Base-by-base conservation (phyloP, 1,140 invertebrate genomes). In the Contarinia nasturtii region DNA sequence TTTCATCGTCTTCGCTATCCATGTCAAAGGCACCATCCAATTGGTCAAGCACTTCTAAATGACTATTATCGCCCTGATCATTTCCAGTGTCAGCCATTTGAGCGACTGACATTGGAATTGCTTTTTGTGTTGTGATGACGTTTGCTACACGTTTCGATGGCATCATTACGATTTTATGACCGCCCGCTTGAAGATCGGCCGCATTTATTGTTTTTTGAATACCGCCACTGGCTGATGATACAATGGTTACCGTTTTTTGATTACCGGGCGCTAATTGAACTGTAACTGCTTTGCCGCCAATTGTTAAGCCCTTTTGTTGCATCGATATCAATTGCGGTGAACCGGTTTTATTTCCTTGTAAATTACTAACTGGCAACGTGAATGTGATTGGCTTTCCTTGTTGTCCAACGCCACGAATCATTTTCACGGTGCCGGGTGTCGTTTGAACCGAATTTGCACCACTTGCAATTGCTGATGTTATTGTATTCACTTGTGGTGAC, bases 241-340 rank as follows among this genome's bases (percentile, higher is more conserved):
- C 49, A 42, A 68, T 55, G 0, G 62, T 65, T 17, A 65, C 55
- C 1, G 61, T 63, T 57, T 66, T 68, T 1, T 51, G 50, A n/a
- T 49, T 49, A 42, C 55, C 44, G 7, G 45, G 47, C 10, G 73
- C 66, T 64, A 77, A 70, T 58, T 74, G 72, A 19, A 82, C 65
- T 2, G 79, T 80, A 2, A 82, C 73, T 7, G 77, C 76, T 61
- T 81, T 81, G 1, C 79, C 79, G n/a, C 75, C 70, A 52, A 79
- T 69, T 33, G 75, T 72, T 19, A 79, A 67, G 17, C 73, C 65
- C 54, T 78, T 76, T 63, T 74, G 61, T 21, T 63, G 55, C 7
- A 57, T 33, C 2, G 18, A 5, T 33, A 54, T 48, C 15, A 51
- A 45, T 36, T 45, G 41, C 36, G 47, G 48, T 12, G 33, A 33